Base-by-base conservation (phyloP, 2,113 vertebrate species). In the Salvator merianae region DNA sequence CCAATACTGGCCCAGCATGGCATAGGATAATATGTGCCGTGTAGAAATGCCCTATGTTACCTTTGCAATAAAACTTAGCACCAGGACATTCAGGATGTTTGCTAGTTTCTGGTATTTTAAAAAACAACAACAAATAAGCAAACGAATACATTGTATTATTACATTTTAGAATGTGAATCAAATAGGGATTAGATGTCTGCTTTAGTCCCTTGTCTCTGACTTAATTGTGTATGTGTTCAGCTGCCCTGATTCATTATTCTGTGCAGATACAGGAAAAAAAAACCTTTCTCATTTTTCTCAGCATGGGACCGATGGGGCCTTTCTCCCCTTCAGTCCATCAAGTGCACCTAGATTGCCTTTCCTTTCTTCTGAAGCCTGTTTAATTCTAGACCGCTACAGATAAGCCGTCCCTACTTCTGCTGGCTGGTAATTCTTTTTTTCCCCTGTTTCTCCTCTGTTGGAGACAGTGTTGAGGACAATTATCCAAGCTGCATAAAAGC, bases 401-500 rank as follows among this genome's bases (percentile, higher is more conserved):
- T 30, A 68, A 36, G 20, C 38, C n/a, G 6, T 32, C 20, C 55
- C 32, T 77, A 77, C 0, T 70, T 72, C 63, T 62, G 1, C 71
- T 91, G 63, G 80, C 82, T 55, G 36, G 0, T 18, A 84, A 24
- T 36, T 8, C 9, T 69, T 36, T 8, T 7, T 69, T 70, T 72
- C 16, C 65, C 47, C 34, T 6, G 40, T 72, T 89, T 78, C 66
- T 89, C 63, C 77, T 75, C 0, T 7, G 76, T 74, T 91, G 86
- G 78, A 83, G 71, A 68, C 80, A 77, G 1, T 63, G 26, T 70
- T 16, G 86, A 80, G 32, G 55, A n/a, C 2, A 22, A 43, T 88
- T 86, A 72, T 47, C 10, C 0, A 47, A 91, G 88, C 83, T 88
- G 72, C 70, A 43, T 79, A 70, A 91, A 93, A 74, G 73, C 90